A percentile compares a stretch with the other conserved stretches of the same genome.
Evolutionary conservation across 92 coral and sea anemone genomes (phyloP).

Genomic region (Desmophyllum pertusum): DNA sequence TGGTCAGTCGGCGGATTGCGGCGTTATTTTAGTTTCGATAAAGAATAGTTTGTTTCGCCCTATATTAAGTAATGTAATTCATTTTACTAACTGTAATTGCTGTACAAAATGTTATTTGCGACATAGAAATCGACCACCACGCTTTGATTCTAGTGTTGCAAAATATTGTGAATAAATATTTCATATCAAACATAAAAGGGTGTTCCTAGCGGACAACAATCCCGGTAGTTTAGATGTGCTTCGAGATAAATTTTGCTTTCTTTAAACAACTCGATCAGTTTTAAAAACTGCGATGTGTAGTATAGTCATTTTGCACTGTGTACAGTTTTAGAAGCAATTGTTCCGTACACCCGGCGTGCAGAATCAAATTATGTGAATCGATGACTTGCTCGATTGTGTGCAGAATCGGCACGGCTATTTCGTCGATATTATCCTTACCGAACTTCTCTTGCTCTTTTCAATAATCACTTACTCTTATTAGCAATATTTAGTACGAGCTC

Average conservation of each 20-base stretch:
- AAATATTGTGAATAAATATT: not conserved
- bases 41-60: not conserved
- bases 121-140: not conserved
- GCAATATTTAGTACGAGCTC: not conserved
- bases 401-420: not conserved
- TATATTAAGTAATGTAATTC: not conserved
- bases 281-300: not conserved
- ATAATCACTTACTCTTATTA: not conserved
- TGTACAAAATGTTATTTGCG: not conserved
- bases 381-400: not conserved
- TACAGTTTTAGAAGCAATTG: too few relatives aligned
- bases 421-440: not conserved
- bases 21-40: not conserved
- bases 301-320: not conserved
- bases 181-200: conserved; percentile 5
- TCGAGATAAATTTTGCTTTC: not conserved
- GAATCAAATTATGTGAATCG: not conserved
- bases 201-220: not conserved
- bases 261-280: not conserved
- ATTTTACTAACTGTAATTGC: not conserved
- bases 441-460: not conserved
- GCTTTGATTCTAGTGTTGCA: not conserved
- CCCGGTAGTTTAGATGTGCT: not conserved
- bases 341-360: too few relatives aligned
- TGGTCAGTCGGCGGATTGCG: not conserved